These are phyloP conservation scores for Pelochelys cantorii DNA, from an alignment of 2,797 vertebrate species.

Conservation along the genomic window DNA sequence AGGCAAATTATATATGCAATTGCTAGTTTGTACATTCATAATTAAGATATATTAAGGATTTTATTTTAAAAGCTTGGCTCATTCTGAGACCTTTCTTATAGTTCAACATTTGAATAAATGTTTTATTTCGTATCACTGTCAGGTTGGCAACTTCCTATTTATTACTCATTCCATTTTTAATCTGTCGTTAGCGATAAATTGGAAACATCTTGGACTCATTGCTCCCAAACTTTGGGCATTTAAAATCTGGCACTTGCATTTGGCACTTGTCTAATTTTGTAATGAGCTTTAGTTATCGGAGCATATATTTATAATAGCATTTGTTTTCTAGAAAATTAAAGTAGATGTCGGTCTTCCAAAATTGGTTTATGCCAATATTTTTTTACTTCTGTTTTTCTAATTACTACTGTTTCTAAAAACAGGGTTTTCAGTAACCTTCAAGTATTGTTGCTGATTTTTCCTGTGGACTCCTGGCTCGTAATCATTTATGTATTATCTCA, in stretches of 20 bases:
- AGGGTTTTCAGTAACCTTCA: background rate
- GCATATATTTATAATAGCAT: background rate
- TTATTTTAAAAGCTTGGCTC: background rate
- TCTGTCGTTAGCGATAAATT: background rate
- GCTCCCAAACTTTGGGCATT: background rate
- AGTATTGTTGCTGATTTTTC: background rate
- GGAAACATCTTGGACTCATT: background rate
- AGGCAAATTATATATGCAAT: background rate
- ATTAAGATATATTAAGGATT: background rate
- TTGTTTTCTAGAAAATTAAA: background rate
- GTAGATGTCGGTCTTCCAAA: background rate
- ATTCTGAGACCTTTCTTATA: background rate
- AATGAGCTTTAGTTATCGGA: background rate
- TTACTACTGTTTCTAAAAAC: background rate
- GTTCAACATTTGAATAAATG: background rate
- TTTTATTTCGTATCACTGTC: background rate
- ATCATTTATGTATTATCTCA: background rate
- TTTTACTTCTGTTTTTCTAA: background rate
- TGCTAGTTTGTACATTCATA: background rate
- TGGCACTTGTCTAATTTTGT: background rate
- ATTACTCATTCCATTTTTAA: background rate
- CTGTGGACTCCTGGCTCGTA: background rate
- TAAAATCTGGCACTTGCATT: background rate
- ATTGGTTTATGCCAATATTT: background rate
- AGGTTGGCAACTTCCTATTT: background rate